phyloP scores from a whole-genome alignment of 2,797 vertebrate genomes.

The Cyprinodon diabolis region DNA sequence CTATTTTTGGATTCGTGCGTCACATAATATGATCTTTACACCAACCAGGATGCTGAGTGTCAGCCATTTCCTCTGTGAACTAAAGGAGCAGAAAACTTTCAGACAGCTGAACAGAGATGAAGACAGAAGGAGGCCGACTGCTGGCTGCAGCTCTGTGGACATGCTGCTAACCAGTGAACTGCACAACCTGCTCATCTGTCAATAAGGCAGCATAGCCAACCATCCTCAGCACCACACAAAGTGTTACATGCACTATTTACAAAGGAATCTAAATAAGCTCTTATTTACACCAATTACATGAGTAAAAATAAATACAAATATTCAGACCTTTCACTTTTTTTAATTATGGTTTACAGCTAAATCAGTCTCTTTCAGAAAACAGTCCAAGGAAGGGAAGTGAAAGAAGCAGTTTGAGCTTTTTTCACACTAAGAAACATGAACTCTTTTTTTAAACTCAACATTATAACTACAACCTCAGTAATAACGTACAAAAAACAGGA shows the following conservation, averaged over 20 bases:
- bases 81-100: slow-evolving; percentile 21
- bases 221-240: neutral
- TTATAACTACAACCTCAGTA: slow-evolving; percentile 5
- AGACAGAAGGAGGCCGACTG: slow-evolving; percentile 23
- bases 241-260: neutral
- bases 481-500: slow-evolving; percentile 16
- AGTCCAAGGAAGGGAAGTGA: neutral
- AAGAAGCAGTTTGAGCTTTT: too few relatives aligned
- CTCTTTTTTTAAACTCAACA: too few relatives aligned
- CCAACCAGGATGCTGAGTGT: slow-evolving; percentile 38
- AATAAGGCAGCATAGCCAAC: slow-evolving; percentile 18
- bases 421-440: too few relatives aligned
- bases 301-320: neutral
- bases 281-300: neutral
- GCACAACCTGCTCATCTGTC: slow-evolving; percentile 26
- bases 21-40: slow-evolving; percentile 57
- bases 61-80: slow-evolving; percentile 44
- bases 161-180: slow-evolving; percentile 40
- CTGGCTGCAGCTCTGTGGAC: slow-evolving; percentile 17
- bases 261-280: neutral
- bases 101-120: slow-evolving; percentile 28
- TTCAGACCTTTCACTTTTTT: neutral
- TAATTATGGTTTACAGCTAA: neutral
- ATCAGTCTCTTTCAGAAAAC: neutral
- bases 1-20: slow-evolving; percentile 62